These are phyloP conservation scores for Brachymystax lenok DNA, from an alignment of 2,797 vertebrate genomes.

Conservation along the genomic window DNA sequence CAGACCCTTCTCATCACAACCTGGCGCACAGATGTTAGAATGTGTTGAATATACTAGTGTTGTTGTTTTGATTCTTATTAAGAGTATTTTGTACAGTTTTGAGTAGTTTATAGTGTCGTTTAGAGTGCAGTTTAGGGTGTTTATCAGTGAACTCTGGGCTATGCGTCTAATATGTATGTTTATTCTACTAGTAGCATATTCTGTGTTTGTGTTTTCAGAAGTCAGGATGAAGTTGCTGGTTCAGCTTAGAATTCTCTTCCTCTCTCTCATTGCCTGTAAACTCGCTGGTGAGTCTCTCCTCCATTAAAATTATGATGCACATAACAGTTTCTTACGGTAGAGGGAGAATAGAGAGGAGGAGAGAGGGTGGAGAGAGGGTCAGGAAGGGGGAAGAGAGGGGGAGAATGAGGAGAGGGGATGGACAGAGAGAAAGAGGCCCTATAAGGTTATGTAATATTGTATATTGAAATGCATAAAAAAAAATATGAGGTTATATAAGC, in stretches of 20 bases:
- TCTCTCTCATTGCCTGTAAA: conserved; percentile 55
- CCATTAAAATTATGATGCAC: too few relatives aligned
- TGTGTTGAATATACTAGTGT: neutral
- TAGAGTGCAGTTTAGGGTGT: neutral
- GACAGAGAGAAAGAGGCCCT: neutral
- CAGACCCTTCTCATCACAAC: neutral
- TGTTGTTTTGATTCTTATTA: neutral
- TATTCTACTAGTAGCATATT: too few relatives aligned
- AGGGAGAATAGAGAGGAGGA: neutral
- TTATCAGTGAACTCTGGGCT: too few relatives aligned
- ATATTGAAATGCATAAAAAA: neutral
- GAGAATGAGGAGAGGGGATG: neutral
- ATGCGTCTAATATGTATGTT: too few relatives aligned
- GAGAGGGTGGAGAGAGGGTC: too few relatives aligned
- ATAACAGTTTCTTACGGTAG: too few relatives aligned
- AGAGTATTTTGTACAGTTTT: neutral
- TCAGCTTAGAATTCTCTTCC: conserved; percentile 51
- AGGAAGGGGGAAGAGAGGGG: neutral
- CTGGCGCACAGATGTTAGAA: neutral
- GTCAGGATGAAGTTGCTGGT: conserved; percentile 70
- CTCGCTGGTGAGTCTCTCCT: conserved; percentile 60
- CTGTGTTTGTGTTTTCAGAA: conserved; percentile 14
- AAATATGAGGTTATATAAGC: neutral
- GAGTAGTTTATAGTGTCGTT: neutral
- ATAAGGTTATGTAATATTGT: neutral